Percentiles rank a stretch among this genome's conserved stretches.
Conservation (phyloP, 2,113 vertebrate genomes). For the Podarcis raffonei region DNA sequence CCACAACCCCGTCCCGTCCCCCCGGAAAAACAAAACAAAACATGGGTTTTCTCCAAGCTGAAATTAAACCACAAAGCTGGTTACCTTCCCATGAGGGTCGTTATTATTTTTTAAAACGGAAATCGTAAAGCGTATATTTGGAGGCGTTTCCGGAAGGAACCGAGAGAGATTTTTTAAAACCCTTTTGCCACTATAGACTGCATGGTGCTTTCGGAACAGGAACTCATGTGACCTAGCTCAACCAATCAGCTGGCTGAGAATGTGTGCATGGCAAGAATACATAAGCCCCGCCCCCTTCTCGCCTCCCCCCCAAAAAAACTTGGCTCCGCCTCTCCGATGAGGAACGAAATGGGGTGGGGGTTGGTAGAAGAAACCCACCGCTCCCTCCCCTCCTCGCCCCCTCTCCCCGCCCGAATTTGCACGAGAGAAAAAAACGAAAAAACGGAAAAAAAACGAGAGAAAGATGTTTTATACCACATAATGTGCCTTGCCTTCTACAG, state of each 20-base stretch:
- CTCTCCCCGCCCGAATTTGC: conserved; percentile 85
- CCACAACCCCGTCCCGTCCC: neutral
- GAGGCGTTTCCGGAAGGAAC: conserved; percentile 41
- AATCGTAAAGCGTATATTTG: conserved; percentile 22
- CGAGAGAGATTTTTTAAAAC: conserved; percentile 21
- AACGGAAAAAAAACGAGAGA: neutral
- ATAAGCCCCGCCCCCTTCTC: neutral
- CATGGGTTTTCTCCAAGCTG: neutral
- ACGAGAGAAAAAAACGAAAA: conserved; percentile 73
- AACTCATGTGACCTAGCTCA: conserved; percentile 73
- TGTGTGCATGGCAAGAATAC: conserved; percentile 87
- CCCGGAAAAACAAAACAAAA: no score
- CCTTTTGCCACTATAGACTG: conserved; percentile 66
- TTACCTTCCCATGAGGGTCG: neutral
- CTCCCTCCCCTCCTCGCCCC: conserved; percentile 48
- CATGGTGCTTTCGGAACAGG: conserved; percentile 83
- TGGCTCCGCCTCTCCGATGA: conserved; percentile 2
- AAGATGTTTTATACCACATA: conserved; percentile 87
- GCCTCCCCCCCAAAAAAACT: neutral
- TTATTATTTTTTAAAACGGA: conserved; percentile 10
- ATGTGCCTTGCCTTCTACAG: conserved; percentile 94
- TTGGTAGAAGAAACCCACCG: conserved; percentile 19
- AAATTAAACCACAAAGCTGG: neutral
- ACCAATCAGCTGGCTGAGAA: conserved; percentile 74
- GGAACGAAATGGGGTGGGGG: conserved; percentile 34